Evolutionary conservation across 2,113 vertebrate species (phyloP).

Genomic region (Sakesphorus luctuosus): DNA sequence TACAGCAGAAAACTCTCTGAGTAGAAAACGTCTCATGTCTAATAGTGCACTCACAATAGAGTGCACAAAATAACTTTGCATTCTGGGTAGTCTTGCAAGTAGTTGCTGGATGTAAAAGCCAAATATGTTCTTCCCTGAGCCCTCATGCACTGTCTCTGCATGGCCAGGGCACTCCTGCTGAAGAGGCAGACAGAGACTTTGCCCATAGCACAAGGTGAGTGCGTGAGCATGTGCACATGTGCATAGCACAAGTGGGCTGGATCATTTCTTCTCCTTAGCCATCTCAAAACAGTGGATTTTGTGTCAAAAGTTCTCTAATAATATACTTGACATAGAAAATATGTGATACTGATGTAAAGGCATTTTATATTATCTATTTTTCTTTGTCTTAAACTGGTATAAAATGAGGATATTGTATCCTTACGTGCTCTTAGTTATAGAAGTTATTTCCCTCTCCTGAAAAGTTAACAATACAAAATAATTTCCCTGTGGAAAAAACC

Average conservation of each 20-base stretch:
- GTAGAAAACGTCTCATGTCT: not conserved
- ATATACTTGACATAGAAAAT: fast-evolving
- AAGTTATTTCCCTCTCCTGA: not conserved
- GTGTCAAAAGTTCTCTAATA: not conserved
- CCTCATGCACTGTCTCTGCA: fast-evolving
- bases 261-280: too few relatives aligned
- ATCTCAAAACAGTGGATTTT: not conserved
- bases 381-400: not conserved
- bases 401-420: not conserved
- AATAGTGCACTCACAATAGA: not conserved
- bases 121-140: not conserved
- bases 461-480: not conserved
- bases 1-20: not conserved
- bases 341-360: not conserved
- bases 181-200: not conserved
- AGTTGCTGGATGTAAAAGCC: not conserved
- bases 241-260: too few relatives aligned
- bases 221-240: fast-evolving
- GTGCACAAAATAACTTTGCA: not conserved
- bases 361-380: not conserved
- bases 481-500: not conserved
- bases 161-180: not conserved
- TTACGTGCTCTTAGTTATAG: not conserved
- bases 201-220: fast-evolving
- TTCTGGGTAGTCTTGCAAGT: not conserved